phyloP scores from a whole-genome alignment of 2,113 vertebrate species.

The Paratilapia polleni region DNA sequence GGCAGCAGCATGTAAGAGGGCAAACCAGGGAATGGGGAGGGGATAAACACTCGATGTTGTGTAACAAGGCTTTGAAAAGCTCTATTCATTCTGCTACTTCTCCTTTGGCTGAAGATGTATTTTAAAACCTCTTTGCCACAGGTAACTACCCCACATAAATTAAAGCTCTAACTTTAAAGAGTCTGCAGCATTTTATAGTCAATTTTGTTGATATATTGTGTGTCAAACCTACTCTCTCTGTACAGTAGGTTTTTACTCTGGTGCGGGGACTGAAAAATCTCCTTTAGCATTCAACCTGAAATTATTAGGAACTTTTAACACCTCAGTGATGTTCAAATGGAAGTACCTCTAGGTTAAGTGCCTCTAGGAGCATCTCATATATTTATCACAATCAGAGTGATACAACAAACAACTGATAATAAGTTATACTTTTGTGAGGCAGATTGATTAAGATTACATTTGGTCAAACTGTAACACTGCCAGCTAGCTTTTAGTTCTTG shows the following conservation, averaged over 20 bases:
- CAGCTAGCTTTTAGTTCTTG: not conserved
- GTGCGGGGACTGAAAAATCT: not conserved
- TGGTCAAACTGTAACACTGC: not conserved
- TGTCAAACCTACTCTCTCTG: constrained; percentile 3
- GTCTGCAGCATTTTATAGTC: constrained; percentile 16
- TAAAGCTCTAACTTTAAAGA: constrained; percentile 26
- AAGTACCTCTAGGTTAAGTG: not conserved
- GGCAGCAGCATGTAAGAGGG: constrained; percentile 51
- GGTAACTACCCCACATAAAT: constrained; percentile 43
- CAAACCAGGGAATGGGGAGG: constrained; percentile 14
- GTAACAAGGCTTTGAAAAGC: constrained; percentile 35
- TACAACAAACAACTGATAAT: not conserved
- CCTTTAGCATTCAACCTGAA: not conserved
- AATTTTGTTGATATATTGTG: constrained; percentile 27
- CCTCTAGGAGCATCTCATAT: not conserved
- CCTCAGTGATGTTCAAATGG: not conserved
- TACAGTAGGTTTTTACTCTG: not conserved
- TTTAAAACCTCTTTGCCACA: constrained; percentile 23
- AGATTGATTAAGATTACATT: not conserved
- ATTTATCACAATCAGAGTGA: not conserved
- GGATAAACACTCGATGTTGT: constrained; percentile 18
- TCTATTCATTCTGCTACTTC: not conserved
- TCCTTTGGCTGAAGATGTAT: constrained; percentile 6
- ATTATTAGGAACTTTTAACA: constrained; percentile 12
- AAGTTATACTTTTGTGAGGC: not conserved